phyloP scores from a whole-genome alignment of 2,888 invertebrate species.

The Acholoe squamosa region DNA sequence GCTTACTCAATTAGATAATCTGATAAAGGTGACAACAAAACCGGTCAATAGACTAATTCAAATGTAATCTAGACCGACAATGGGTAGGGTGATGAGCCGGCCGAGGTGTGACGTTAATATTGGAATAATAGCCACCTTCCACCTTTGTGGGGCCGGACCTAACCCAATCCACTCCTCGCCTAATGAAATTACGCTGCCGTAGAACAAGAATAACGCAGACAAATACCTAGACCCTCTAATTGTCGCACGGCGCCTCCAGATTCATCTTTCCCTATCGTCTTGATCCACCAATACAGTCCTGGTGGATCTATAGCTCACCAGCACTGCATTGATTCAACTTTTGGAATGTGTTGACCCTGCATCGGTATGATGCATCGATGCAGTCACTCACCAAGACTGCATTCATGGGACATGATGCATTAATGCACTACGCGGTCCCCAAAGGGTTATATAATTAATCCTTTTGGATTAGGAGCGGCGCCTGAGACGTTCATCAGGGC shows the following conservation, averaged over 20 bases:
- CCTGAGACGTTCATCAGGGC: constrained; percentile 7
- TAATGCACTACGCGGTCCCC: too few species aligned
- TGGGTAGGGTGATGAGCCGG: not conserved
- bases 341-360: too few species aligned
- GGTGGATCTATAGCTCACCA: too few species aligned
- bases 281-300: too few species aligned
- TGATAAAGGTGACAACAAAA: constrained; percentile 57
- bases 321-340: too few species aligned
- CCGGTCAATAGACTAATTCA: constrained; percentile 45
- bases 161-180: constrained; percentile 23
- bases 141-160: constrained; percentile 6
- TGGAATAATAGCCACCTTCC: constrained; percentile 26
- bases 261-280: too few species aligned
- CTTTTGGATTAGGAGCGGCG: not conserved
- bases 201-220: constrained; percentile 31
- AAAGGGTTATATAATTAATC: too few species aligned
- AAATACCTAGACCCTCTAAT: too few species aligned
- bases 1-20: constrained; percentile 62
- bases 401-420: too few species aligned
- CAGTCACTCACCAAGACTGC: too few species aligned
- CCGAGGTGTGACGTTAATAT: constrained; percentile 16
- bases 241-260: too few species aligned
- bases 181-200: constrained; percentile 20
- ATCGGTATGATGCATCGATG: too few species aligned
- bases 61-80: constrained; percentile 56